Base-by-base conservation (phyloP, 2,113 vertebrate species). In the Cepphus grylle region DNA sequence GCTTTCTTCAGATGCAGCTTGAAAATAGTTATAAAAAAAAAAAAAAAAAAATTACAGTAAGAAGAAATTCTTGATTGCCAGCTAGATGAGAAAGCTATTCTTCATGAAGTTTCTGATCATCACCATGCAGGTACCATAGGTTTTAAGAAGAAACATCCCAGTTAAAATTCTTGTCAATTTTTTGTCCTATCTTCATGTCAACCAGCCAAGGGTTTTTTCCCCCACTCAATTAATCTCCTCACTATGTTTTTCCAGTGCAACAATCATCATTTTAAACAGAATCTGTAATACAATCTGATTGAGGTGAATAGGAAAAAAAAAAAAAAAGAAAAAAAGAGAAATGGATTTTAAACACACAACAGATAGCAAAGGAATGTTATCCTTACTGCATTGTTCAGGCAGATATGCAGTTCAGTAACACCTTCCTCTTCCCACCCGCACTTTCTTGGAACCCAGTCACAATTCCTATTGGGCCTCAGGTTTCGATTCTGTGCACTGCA, bases 371-470 rank as follows among this genome's bases (percentile, higher is more conserved):
- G 59, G 65, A 79, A 76, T 69, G 12, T 73, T 76, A 59, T 59
- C 59, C 59, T 79, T 79, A 42, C 23, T 69, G 70, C 36, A 89
- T 26, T 94, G 66, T 93, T 91, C 76, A 95, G 65, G 73, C 52
- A 87, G 86, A 85, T 40, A 86, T 23, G 30, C 50, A 72, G 36
- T 52, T 89, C 77, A 87, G 47, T 59, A 93, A 87, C 84, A 62
- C 43, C 65, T 81, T 93, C 74, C 36, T 77, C 49, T 95, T 91
- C 58, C 93, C 81, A 94, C 65, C 71, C 11, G 5, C 2, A 19
- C 84, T 95, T 93, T 86, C 71, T 93, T 94, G 96, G 90, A 96
- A 92, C 55, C 29, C 88, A 87, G 26, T 93, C 80, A 88, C 79
- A 93, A 23, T 81, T 94, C 69, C 82, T 83, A 7, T 74, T 95